Base-by-base conservation (phyloP, 1,140 invertebrate genomes). In the Samia ricini region DNA sequence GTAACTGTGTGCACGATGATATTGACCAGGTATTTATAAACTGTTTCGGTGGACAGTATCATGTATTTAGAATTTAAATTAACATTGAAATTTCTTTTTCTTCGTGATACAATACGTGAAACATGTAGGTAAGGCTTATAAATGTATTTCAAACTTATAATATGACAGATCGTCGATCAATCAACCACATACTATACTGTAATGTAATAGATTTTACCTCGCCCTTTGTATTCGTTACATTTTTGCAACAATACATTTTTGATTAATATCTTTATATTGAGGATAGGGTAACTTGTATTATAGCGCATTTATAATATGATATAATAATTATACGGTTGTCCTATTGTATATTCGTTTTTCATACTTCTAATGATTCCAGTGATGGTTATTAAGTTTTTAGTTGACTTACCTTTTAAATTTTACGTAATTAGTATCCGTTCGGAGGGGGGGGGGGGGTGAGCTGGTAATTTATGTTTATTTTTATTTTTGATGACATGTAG, bases 1-100 rank as follows among this genome's bases (percentile, higher is more conserved):
- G 84, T 20, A 68, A 77, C 61, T 70, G 57, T 57, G 49, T 76
- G 6, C 60, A 76, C 51, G 63, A 74, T 8, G 69, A 71, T 19
- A 58, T 69, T 15, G 42, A 59, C 0, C 36, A 49, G 42, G 57
- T 59, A 57, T 36, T 57, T 57, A n/a, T 42, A 15, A 12, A 42
- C n/a, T n/a, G n/a, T n/a, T n/a, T n/a, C n/a, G n/a, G n/a, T n/a
- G n/a, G n/a, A n/a, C n/a, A n/a, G n/a, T n/a, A n/a, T n/a, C n/a
- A n/a, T n/a, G 12, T 42, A 4, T 12, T 42, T 42, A 42, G 1
- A 42, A 42, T 15, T 42, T 42, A 15, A 15, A 12, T 42, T 42
- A 15, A 42, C 0, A 42, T 42, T 42, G 12, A 26, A 26, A 26
- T 26, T 4, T 3, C 33, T 42, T 8, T 42, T 42, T n/a, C n/a